These are phyloP conservation scores for Cistogaster globosa DNA, from an alignment of 2,888 invertebrate species.

Conservation along the genomic window DNA sequence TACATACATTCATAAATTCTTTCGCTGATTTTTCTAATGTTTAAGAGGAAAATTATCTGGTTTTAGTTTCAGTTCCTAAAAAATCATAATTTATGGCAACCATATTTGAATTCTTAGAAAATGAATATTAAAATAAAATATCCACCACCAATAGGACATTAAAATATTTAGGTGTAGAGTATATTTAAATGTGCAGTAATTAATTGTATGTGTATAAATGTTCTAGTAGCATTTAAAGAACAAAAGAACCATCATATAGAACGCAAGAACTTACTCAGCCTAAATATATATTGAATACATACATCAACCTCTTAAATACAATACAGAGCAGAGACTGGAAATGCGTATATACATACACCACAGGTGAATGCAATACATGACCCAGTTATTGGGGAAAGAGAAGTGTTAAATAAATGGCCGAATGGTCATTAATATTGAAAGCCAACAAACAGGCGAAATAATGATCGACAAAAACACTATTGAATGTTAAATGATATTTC, in stretches of 20 bases:
- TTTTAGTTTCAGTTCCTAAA: slow-evolving; percentile 42
- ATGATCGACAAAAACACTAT: slow-evolving; percentile 44
- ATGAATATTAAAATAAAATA: neutral
- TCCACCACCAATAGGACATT: neutral
- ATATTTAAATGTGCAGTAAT: neutral
- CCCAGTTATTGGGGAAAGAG: slow-evolving; percentile 70
- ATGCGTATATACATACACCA: slow-evolving; percentile 33
- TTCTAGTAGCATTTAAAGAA: neutral
- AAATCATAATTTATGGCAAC: slow-evolving; percentile 57
- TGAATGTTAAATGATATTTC: slow-evolving; percentile 41
- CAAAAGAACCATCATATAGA: slow-evolving; percentile 26
- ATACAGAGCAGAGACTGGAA: slow-evolving; percentile 1
- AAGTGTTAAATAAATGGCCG: slow-evolving; percentile 66
- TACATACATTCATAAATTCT: too few species aligned
- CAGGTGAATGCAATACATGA: slow-evolving; percentile 71
- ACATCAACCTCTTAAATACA: slow-evolving; percentile 22
- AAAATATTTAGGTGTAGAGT: too few species aligned
- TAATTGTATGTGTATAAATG: neutral
- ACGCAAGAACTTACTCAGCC: neutral
- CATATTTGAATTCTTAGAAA: slow-evolving; percentile 15
- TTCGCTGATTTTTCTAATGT: neutral
- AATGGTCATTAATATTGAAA: slow-evolving; percentile 71
- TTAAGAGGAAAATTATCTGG: neutral
- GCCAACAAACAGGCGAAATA: slow-evolving; percentile 66
- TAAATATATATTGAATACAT: too few species aligned